Base-by-base conservation (phyloP, 1,140 invertebrate species). In the Harpegnathos saltator region DNA sequence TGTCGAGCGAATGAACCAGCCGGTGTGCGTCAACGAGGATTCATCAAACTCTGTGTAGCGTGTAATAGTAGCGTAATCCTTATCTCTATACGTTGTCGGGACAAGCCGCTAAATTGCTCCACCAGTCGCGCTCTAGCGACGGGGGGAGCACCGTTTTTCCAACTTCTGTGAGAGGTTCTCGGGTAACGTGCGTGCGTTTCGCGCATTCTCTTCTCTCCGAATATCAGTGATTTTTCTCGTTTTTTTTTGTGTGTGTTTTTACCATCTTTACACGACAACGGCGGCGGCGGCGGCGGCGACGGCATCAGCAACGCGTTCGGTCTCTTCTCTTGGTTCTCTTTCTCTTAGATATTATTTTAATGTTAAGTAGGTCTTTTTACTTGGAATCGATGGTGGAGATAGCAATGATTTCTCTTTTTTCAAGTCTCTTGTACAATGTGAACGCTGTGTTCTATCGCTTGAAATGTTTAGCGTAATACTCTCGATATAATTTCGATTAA, bases 311-410 rank as follows among this genome's bases (percentile, higher is more conserved):
- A 85, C 83, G 83, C 84, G 52, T 75, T 82, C n/a, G 84, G 74
- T 50, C 33, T 61, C 84, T 83, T 19, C 11, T 56, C 22, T 3
- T 17, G 68, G 33, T 4, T 66, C 24, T 65, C 19, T 50, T 68
- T 78, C 4, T 82, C 81, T 63, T 85, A 89, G 58, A 83, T 71
- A 69, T 85, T 86, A 91, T 56, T 88, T 44, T 89, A 87, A 83
- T 86, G 62, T 88, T 92, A 92, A 82, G 80, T 91, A 91, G 87
- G 80, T 81, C 88, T 88, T 90, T 90, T 90, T 89, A 88, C 68
- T 84, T 62, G 33, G 38, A 66, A 72, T 85, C 82, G 77, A 84
- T 85, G 72, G 59, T 85, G 72, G 59, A 77, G 59, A 80, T 88
- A 90, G 87, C 71, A 81, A 63, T 44, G 38, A 44, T 44, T 44